phyloP scores from a whole-genome alignment of 2,797 vertebrate species.

The Trachops cirrhosus region DNA sequence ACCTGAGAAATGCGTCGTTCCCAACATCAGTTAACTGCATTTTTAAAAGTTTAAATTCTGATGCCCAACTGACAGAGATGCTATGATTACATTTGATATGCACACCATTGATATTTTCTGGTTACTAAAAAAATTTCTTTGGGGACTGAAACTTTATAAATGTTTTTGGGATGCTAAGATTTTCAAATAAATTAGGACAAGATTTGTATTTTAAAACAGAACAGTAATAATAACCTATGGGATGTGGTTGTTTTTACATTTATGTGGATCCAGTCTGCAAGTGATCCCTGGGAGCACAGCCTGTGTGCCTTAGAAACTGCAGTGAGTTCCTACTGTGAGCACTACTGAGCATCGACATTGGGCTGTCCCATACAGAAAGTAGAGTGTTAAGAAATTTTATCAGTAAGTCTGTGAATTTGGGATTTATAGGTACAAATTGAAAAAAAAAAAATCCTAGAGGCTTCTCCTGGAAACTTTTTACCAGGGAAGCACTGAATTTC shows the following conservation, averaged over 20 bases:
- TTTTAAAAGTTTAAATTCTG: slow-evolving; percentile 51
- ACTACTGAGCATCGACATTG: background rate
- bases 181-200: slow-evolving; percentile 50
- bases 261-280: slow-evolving; percentile 10
- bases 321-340: background rate
- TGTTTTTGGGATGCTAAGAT: background rate
- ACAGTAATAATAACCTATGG: slow-evolving; percentile 19
- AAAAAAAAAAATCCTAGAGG: background rate
- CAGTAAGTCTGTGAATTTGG: background rate
- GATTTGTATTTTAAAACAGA: slow-evolving; percentile 45
- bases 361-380: background rate
- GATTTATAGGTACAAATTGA: background rate
- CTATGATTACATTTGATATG: slow-evolving; percentile 49
- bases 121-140: background rate
- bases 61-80: slow-evolving; percentile 21
- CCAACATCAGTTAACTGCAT: background rate
- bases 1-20: background rate
- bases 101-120: slow-evolving; percentile 33
- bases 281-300: background rate
- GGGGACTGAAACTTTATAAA: slow-evolving; percentile 31
- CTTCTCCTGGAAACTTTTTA: background rate
- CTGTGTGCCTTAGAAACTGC: background rate
- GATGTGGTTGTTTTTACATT: slow-evolving; percentile 36
- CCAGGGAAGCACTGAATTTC: background rate
- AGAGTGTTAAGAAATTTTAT: slow-evolving; percentile 30